Evolutionary conservation across 1,140 invertebrate species (phyloP).

Genomic region (Caenorhabditis brenneri): DNA sequence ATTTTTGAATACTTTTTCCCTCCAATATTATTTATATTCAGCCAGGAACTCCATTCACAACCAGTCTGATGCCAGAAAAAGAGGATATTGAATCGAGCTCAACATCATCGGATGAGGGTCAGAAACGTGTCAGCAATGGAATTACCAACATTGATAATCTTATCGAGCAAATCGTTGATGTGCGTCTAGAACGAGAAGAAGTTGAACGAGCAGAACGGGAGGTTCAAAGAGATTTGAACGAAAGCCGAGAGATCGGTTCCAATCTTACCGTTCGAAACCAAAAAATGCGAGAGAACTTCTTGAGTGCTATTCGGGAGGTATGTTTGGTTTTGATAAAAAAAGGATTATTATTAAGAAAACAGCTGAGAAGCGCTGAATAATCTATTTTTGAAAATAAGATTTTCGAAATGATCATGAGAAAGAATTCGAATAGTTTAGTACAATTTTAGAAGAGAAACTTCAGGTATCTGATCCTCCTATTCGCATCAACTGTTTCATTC

Average conservation of each 20-base stretch:
- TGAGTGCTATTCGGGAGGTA: no score
- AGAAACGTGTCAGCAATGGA: conserved; percentile 11
- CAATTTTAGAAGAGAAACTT: no score
- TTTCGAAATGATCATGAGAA: background rate
- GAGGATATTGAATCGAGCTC: background rate
- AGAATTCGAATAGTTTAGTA: background rate
- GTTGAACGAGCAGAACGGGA: no score
- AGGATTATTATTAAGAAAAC: conserved; percentile 41
- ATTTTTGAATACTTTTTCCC: conserved; percentile 40
- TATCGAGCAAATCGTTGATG: no score
- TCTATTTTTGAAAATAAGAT: background rate
- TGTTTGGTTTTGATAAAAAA: no score
- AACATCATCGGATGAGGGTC: conserved; percentile 8
- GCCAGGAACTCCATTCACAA: background rate
- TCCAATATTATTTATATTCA: background rate
- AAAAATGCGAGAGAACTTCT: no score
- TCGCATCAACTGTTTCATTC: conserved; percentile 71
- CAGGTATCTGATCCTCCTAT: conserved; percentile 65
- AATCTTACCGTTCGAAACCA: no score
- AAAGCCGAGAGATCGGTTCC: no score
- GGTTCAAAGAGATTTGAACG: no score
- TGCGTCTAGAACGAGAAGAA: no score
- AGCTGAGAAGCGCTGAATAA: conserved; percentile 28
- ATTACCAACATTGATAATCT: no score
- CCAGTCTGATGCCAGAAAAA: conserved; percentile 15